Conservation (phyloP, 2,113 vertebrate species). For the Labrus mixtus region DNA sequence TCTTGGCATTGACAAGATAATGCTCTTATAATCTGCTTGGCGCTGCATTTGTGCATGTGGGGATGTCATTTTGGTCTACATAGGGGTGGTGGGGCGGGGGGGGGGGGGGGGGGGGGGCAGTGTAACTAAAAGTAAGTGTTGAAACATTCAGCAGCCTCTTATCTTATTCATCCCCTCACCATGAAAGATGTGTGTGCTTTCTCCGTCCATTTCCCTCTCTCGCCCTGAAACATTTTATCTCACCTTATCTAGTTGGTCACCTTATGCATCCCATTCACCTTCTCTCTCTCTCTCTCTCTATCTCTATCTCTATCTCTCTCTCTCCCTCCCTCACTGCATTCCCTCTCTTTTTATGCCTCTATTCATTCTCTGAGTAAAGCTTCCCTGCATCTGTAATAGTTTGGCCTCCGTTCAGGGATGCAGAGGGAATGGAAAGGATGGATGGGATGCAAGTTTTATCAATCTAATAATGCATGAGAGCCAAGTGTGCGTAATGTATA, state of each 20-base stretch:
- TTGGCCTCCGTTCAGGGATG: conserved; percentile 41
- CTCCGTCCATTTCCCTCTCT: not conserved
- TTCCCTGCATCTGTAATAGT: conserved; percentile 31
- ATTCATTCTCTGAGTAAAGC: conserved; percentile 34
- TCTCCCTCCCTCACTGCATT: not conserved
- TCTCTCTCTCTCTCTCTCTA: not conserved
- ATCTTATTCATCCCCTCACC: conserved; percentile 28
- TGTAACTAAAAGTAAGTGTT: conserved; percentile 39
- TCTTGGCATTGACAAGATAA: conserved; percentile 53
- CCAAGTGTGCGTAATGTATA: conserved; percentile 38
- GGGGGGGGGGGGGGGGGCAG: not conserved
- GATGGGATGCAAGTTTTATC: conserved; percentile 42
- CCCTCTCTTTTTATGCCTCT: conserved; percentile 11
- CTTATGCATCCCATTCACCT: not conserved
- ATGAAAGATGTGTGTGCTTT: conserved; percentile 15
- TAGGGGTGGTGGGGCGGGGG: too few relatives aligned
- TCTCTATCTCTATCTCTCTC: not conserved
- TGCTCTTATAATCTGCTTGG: conserved; percentile 53
- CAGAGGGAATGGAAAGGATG: conserved; percentile 21
- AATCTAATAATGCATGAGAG: conserved; percentile 48
- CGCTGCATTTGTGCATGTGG: not conserved
- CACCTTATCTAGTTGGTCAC: not conserved
- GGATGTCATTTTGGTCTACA: conserved; percentile 28
- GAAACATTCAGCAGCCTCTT: conserved; percentile 58
- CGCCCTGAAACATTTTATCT: conserved; percentile 2